These are phyloP conservation scores for Noctua pronuba DNA, from an alignment of 2,888 invertebrate species.

Conservation along the genomic window DNA sequence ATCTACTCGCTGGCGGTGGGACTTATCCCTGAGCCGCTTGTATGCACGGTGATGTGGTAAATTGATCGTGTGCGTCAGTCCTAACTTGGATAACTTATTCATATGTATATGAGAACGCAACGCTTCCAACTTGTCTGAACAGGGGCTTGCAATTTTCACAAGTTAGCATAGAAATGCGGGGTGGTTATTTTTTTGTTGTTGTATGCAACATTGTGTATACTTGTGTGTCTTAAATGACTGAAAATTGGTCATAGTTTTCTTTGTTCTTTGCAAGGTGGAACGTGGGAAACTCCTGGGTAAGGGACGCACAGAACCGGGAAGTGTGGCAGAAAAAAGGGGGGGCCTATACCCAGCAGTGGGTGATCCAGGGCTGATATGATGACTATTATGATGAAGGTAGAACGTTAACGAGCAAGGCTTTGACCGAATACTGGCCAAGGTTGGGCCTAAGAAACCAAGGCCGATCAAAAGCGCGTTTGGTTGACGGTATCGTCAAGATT, in stretches of 20 bases:
- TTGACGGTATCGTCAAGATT: too few species aligned
- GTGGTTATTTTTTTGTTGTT: conserved; percentile 11
- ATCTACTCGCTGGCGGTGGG: background rate
- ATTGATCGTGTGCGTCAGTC: conserved; percentile 40
- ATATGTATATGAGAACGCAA: conserved; percentile 34
- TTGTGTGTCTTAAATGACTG: too few species aligned
- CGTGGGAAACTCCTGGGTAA: too few species aligned
- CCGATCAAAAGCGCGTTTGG: too few species aligned
- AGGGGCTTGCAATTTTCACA: conserved; percentile 21
- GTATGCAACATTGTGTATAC: conserved; percentile 4
- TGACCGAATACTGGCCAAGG: background rate
- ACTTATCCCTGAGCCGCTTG: background rate
- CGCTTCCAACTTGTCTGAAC: conserved; percentile 13
- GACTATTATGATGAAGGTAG: too few species aligned
- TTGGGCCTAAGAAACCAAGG: background rate
- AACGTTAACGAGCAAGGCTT: background rate
- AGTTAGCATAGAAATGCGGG: conserved; percentile 13
- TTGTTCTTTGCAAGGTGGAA: background rate
- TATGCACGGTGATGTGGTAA: conserved; percentile 14
- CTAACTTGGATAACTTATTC: conserved; percentile 53
- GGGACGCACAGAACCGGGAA: too few species aligned
- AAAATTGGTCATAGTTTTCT: background rate
- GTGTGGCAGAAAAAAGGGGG: too few species aligned
- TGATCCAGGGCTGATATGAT: too few species aligned
- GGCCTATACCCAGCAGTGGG: too few species aligned